Evolutionary conservation across 2,888 invertebrate genomes (phyloP).

Genomic region (Eremobia ochroleuca): DNA sequence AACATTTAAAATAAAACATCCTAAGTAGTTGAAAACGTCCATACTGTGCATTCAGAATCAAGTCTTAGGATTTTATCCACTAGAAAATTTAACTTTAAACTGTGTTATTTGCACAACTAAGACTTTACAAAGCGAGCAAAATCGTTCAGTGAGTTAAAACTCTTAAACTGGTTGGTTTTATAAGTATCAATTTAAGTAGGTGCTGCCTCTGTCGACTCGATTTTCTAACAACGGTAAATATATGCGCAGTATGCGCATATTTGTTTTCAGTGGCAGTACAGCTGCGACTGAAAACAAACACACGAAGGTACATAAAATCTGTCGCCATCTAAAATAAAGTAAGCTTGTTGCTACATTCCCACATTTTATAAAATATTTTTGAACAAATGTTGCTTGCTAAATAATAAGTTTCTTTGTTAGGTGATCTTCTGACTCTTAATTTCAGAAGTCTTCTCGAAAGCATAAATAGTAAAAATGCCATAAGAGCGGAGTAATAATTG

Average conservation of each 20-base stretch:
- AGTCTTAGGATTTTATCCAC: not conserved
- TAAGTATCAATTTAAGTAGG: not conserved
- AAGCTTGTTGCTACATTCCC: not conserved
- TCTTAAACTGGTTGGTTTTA: not conserved
- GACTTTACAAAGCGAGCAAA: no score
- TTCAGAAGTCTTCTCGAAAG: not conserved
- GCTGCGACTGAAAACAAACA: no score
- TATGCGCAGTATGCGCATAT: not conserved
- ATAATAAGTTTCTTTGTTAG: not conserved
- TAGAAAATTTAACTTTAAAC: not conserved
- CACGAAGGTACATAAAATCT: constrained; percentile 5
- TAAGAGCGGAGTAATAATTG: no score
- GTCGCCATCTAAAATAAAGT: not conserved
- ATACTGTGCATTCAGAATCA: not conserved
- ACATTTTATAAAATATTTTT: not conserved
- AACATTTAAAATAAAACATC: not conserved
- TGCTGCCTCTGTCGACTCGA: not conserved
- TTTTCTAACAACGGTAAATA: not conserved
- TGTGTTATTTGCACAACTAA: not conserved
- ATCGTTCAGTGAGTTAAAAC: not conserved
- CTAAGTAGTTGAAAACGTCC: not conserved
- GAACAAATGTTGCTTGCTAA: not conserved
- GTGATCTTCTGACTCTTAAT: not conserved
- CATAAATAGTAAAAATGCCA: not conserved
- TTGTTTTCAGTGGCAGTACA: not conserved